These are phyloP conservation scores for Ceriagrion tenellum DNA, from an alignment of 2,888 invertebrate genomes.

Conservation along the genomic window DNA sequence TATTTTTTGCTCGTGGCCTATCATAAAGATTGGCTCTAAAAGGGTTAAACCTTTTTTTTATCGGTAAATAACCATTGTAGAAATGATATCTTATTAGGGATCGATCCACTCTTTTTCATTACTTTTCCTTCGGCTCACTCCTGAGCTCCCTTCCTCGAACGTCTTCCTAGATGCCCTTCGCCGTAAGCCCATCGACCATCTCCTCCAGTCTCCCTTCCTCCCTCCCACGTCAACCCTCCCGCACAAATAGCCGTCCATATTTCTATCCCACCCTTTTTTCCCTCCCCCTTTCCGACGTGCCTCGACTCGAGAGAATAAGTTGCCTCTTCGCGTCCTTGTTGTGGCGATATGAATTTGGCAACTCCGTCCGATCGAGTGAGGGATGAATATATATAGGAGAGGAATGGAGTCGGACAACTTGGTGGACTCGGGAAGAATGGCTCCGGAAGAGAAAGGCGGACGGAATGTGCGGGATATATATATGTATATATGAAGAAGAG, in stretches of 20 bases:
- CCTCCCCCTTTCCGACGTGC: background rate
- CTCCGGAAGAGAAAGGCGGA: background rate
- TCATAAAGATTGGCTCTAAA: no score
- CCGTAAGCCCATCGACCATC: background rate
- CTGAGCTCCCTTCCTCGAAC: background rate
- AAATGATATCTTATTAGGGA: no score
- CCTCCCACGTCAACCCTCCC: background rate
- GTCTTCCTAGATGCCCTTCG: background rate
- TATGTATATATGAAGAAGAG: background rate
- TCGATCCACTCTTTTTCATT: no score
- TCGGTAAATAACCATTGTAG: no score
- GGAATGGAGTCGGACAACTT: background rate
- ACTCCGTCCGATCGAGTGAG: slow-evolving; percentile 8
- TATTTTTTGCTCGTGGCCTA: no score
- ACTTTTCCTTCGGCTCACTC: background rate
- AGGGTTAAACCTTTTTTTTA: no score
- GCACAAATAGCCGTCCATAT: background rate
- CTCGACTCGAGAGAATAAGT: slow-evolving; percentile 22
- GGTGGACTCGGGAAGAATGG: background rate
- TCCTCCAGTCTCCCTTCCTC: no score
- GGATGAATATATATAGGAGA: background rate
- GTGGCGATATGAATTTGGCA: slow-evolving; percentile 28
- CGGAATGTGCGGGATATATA: background rate
- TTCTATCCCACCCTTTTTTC: background rate
- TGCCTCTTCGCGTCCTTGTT: background rate